Conservation (phyloP, 2,888 invertebrate species). For the Platycnemis pennipes region DNA sequence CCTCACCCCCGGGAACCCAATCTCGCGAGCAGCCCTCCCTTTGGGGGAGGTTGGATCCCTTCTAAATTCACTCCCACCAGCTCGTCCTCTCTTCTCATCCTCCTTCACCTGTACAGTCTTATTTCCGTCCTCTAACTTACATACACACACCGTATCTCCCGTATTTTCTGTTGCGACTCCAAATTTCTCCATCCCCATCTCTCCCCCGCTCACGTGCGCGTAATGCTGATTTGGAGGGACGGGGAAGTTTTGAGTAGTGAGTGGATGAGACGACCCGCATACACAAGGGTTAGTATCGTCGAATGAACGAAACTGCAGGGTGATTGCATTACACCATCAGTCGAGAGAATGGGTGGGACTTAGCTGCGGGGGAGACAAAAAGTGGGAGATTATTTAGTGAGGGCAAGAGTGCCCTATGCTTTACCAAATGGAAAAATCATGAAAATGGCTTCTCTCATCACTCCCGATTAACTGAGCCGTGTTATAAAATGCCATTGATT, state of each 20-base stretch:
- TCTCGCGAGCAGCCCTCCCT: neutral
- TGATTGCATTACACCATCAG: too few relatives aligned
- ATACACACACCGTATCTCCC: neutral
- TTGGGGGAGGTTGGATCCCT: neutral
- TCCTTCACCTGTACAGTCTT: neutral
- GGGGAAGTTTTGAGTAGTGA: neutral
- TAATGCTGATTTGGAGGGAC: neutral
- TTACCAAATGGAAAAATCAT: too few relatives aligned
- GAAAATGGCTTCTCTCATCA: too few relatives aligned
- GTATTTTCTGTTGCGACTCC: neutral
- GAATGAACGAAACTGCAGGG: neutral
- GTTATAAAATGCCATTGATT: too few relatives aligned
- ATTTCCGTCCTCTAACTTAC: neutral
- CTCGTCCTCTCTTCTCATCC: neutral
- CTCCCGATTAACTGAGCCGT: too few relatives aligned
- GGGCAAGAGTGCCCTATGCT: too few relatives aligned
- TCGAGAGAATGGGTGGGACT: too few relatives aligned
- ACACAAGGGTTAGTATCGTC: neutral
- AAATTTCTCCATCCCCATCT: neutral
- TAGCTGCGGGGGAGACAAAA: too few relatives aligned
- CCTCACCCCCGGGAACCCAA: slow-evolving; percentile 60
- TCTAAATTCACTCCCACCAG: too few relatives aligned
- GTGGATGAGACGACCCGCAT: neutral
- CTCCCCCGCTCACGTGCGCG: neutral
- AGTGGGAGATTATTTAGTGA: too few relatives aligned